A percentile compares a stretch with the other conserved stretches of the same genome.
These are phyloP conservation scores for Baryphthengus martii DNA, from an alignment of 2,113 vertebrate species.

Conservation along the genomic window DNA sequence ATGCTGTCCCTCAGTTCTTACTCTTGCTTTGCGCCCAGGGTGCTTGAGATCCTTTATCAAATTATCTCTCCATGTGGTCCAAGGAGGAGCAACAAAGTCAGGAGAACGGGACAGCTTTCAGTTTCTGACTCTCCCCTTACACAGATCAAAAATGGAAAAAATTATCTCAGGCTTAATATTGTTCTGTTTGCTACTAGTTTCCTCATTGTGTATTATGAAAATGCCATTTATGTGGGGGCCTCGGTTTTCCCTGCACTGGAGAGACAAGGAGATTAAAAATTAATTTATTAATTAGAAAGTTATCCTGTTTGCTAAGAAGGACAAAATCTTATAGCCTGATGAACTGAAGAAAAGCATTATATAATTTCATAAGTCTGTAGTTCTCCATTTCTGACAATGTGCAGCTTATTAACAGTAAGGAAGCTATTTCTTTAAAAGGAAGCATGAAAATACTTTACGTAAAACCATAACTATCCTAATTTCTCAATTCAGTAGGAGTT, in stretches of 20 bases:
- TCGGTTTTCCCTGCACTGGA: background rate
- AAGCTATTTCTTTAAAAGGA: background rate
- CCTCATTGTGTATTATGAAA: background rate
- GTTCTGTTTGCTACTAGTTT: background rate
- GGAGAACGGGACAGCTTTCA: background rate
- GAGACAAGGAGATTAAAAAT: background rate
- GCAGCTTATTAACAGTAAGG: background rate
- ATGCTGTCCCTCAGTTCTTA: background rate
- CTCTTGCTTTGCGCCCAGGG: background rate
- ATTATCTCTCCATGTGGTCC: background rate
- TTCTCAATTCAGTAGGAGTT: slow-evolving; percentile 6
- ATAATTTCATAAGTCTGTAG: background rate
- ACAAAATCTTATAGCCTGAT: background rate
- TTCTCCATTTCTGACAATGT: background rate
- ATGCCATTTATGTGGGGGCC: background rate
- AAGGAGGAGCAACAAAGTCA: background rate
- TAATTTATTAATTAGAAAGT: background rate
- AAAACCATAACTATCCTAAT: slow-evolving; percentile 11
- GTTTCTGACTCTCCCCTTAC: background rate
- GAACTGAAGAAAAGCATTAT: background rate
- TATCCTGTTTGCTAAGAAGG: background rate
- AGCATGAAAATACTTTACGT: background rate
- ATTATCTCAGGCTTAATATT: background rate
- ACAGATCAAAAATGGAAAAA: background rate
- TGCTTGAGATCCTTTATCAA: background rate